Evolutionary conservation across 1,140 invertebrate species (phyloP).

Genomic region (Tenebrio molitor): DNA sequence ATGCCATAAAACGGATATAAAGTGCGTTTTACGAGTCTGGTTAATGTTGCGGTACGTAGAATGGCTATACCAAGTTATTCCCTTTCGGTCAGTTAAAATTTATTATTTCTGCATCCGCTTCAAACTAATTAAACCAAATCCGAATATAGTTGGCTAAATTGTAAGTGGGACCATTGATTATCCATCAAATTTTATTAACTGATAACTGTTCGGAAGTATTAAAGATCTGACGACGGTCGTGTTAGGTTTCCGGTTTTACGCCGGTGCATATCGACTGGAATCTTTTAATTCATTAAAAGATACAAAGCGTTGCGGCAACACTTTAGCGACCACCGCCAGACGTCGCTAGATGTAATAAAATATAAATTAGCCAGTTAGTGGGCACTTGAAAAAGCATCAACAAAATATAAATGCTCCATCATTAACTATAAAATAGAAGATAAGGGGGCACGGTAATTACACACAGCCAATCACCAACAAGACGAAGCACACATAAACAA

Average conservation of each 20-base stretch:
- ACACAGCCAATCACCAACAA: slow-evolving; percentile 1
- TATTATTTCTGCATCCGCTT: slow-evolving; percentile 66
- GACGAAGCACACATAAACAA: not conserved
- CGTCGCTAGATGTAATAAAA: slow-evolving; percentile 19
- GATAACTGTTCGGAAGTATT: not conserved
- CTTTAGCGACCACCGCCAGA: slow-evolving; percentile 6
- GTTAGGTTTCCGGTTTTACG: too few relatives aligned
- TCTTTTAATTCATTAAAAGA: slow-evolving; percentile 24
- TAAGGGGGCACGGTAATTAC: slow-evolving; percentile 15
- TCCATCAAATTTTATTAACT: slow-evolving; percentile 20
- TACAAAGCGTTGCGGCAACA: slow-evolving; percentile 4
- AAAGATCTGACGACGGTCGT: too few relatives aligned
- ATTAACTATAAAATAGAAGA: not conserved
- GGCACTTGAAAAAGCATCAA: slow-evolving; percentile 8
- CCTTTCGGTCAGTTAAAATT: slow-evolving; percentile 66
- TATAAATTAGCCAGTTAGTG: slow-evolving; percentile 20
- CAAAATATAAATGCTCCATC: slow-evolving; percentile 20
- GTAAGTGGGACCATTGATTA: slow-evolving; percentile 12
- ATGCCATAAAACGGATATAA: slow-evolving; percentile 67
- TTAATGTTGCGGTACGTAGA: slow-evolving; percentile 66
- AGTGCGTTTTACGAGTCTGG: slow-evolving; percentile 66
- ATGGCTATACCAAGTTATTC: slow-evolving; percentile 61
- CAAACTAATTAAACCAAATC: slow-evolving; percentile 64
- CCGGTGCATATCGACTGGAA: too few relatives aligned
- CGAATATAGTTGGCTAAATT: slow-evolving; percentile 54